Percentiles rank a stretch among this genome's conserved stretches.
These are phyloP conservation scores for Scatophagus argus DNA, from an alignment of 2,113 vertebrate genomes.

Conservation along the genomic window DNA sequence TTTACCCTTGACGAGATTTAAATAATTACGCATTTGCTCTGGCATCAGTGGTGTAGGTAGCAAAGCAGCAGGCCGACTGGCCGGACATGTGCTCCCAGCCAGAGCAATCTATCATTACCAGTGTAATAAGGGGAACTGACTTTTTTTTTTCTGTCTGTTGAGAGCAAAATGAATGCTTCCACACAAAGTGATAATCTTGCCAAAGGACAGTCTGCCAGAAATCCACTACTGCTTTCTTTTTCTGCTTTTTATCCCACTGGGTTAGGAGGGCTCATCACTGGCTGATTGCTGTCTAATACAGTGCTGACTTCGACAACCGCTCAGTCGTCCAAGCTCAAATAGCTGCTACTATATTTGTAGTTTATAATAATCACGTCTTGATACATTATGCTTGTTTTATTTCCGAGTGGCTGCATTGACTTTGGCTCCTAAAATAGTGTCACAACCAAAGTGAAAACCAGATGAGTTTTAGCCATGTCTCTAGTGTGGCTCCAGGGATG, in stretches of 20 bases:
- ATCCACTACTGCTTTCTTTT: slow-evolving; percentile 60
- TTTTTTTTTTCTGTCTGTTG: slow-evolving; percentile 72
- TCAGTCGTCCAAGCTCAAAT: slow-evolving; percentile 34
- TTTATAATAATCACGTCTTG: slow-evolving; percentile 33
- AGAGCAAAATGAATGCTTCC: slow-evolving; percentile 83
- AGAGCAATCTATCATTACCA: slow-evolving; percentile 81
- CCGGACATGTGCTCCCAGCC: slow-evolving; percentile 70
- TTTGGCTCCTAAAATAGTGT: slow-evolving; percentile 15
- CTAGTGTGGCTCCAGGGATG: too few species aligned
- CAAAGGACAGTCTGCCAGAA: slow-evolving; percentile 65
- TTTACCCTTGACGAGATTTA: slow-evolving; percentile 78
- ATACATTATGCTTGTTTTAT: not conserved
- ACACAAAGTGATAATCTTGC: slow-evolving; percentile 78
- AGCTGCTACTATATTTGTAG: slow-evolving; percentile 46
- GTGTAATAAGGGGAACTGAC: slow-evolving; percentile 78
- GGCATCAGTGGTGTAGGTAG: slow-evolving; percentile 79
- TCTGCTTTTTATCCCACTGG: slow-evolving; percentile 61
- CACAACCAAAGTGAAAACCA: not conserved
- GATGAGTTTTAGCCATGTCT: not conserved
- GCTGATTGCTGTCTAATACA: slow-evolving; percentile 72
- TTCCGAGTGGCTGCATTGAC: not conserved
- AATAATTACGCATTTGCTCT: slow-evolving; percentile 76
- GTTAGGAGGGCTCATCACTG: slow-evolving; percentile 51
- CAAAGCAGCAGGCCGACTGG: slow-evolving; percentile 54
- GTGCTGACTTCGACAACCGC: slow-evolving; percentile 40